Percentiles rank a stretch among this genome's conserved stretches.
phyloP scores from a whole-genome alignment of 2,797 vertebrate genomes.

The Sebastes alutus region DNA sequence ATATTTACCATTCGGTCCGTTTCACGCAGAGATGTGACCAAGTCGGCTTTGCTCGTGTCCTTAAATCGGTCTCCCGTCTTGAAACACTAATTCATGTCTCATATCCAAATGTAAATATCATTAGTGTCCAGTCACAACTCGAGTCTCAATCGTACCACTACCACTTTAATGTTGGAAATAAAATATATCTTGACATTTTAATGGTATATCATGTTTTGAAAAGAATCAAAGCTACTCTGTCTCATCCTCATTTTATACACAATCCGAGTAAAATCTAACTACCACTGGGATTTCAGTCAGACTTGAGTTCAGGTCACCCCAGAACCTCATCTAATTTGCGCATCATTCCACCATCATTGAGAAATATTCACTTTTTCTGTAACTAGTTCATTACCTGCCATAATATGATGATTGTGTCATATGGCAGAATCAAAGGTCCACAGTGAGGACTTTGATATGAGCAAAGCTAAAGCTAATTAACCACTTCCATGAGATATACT shows the following conservation, averaged over 20 bases:
- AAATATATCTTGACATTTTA: conserved; percentile 7
- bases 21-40: conserved; percentile 13
- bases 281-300: background rate
- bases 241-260: background rate
- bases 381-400: background rate
- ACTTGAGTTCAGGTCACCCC: background rate
- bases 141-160: background rate
- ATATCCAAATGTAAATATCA: conserved; percentile 27
- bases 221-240: background rate
- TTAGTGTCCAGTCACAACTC: background rate
- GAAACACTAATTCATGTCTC: conserved; percentile 7
- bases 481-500: background rate
- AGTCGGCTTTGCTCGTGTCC: background rate
- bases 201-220: background rate
- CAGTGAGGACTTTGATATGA: background rate
- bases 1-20: background rate
- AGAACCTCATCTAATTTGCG: background rate
- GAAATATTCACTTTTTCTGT: background rate
- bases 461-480: conserved; percentile 1
- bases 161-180: conserved; percentile 2
- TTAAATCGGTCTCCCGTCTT: background rate
- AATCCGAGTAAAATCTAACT: background rate
- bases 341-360: background rate
- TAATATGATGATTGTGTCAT: background rate
- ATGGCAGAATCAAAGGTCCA: background rate